Base-by-base conservation (phyloP, 2,113 vertebrate genomes). In the Limanda limanda region DNA sequence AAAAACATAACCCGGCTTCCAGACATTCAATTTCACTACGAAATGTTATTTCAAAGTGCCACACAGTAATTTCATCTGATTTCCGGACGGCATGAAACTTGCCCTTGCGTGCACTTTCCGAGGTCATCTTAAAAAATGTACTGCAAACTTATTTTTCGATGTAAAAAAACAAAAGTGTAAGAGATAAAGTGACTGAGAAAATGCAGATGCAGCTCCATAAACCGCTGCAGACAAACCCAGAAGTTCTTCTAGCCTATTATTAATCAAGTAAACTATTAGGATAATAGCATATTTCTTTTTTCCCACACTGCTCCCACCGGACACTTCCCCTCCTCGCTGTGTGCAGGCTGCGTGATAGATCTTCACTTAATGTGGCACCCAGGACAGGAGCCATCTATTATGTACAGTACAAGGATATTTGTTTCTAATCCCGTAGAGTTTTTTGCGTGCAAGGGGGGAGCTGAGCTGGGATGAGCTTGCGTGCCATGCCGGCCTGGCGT, bases 401-500 rank as follows among this genome's bases (percentile, higher is more conserved):
- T 92, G 81, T 85, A 87, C 79, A 76, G 25, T 73, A 63, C 57
- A 56, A 24, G 70, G 60, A 83, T 86, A 83, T 91, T 91, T 84
- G 63, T 84, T 78, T 86, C 77, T 88, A 74, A 88, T 87, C 81
- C 86, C 67, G 67, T 69, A 4, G 74, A 73, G 45, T 27, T 54
- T 89, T 80, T 85, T 88, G 93, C 88, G 86, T 93, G 91, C 86
- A 66, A 65, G 72, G 64, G 66, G 79, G 79, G 69, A 86, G 71
- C 27, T 23, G 81, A 82, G 78, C 54, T 24, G 52, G 79, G 90
- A 92, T 92, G 90, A 93, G 87, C 83, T 94, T 89, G 94, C 93
- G 93, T 95, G 93, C 93, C 91, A 91, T 83, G 88, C 60, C n/a
- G 76, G 84, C 87, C 79, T 94, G 88, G 87, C 91, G 88, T 94